Evolutionary conservation across 1,140 invertebrate genomes (phyloP).

Genomic region (Bombus polaris): DNA sequence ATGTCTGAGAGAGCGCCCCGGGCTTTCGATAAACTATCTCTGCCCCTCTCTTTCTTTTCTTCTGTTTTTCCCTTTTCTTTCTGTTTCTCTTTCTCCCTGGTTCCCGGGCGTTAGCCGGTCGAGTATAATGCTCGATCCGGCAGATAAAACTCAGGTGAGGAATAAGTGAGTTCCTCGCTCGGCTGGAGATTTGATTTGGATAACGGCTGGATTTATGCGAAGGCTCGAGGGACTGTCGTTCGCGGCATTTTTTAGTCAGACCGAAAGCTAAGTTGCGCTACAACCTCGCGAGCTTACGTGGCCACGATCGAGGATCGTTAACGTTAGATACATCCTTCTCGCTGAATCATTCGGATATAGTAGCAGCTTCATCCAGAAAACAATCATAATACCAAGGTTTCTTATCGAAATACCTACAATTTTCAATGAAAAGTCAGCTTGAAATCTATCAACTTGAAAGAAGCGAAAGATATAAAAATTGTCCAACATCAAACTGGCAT

Average conservation of each 20-base stretch:
- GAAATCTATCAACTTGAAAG: too few relatives aligned
- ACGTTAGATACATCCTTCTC: too few relatives aligned
- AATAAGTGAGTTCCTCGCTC: constrained; percentile 19
- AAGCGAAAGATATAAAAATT: too few relatives aligned
- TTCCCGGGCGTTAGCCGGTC: not conserved
- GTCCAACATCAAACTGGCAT: too few relatives aligned
- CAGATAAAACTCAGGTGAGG: constrained; percentile 24
- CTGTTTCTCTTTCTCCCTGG: not conserved
- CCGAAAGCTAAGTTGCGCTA: not conserved
- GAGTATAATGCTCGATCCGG: constrained; percentile 13
- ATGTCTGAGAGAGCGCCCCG: constrained; percentile 13
- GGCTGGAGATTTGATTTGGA: constrained; percentile 34
- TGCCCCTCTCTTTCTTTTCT: too few relatives aligned
- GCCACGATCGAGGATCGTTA: not conserved
- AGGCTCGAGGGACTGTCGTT: constrained; percentile 7
- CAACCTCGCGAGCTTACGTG: not conserved
- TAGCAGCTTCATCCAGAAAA: not conserved
- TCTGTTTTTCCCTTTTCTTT: not conserved
- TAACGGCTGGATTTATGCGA: constrained; percentile 23
- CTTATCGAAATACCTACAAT: not conserved
- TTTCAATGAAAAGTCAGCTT: not conserved
- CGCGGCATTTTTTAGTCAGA: not conserved
- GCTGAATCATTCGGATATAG: not conserved
- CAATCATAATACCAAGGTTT: not conserved
- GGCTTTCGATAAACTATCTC: constrained; percentile 3